Evolutionary conservation across 2,797 vertebrate species (phyloP), one percentile per base, ranked within the genome.

Genomic region (Clarias laeviceps): DNA sequence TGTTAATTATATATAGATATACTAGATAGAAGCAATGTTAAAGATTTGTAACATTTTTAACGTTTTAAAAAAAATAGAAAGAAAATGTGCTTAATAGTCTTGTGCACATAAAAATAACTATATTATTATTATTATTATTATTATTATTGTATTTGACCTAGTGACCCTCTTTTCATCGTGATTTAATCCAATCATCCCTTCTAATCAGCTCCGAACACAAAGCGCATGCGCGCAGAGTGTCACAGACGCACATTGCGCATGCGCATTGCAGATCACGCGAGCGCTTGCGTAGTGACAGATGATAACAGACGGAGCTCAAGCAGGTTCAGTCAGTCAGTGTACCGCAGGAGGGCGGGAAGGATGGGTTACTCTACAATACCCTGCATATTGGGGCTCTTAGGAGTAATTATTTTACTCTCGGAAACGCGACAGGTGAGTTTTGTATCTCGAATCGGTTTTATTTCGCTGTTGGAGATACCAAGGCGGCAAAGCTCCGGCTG

Each of bases 311-410:
- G 1, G 32, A 34, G 29, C 27, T 1, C 18, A 1, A 2, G 0
- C 1, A 0, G 3, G 4, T 1, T 80, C 18, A 0, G 20, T 54
- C 62, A 50, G 45, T 50, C 45, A 27, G 3, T 14, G 62, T 14
- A 14, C 17, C 4, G 24, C 27, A 20, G 62, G 57, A 20, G 9
- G 62, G 27, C 3, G 17, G n/a, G 2, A 20, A 66, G 27, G 2
- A 89, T 89, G 89, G 2, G 68, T 86, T 50, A 66, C 0, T 62
- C n/a, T 1, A 32, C 37, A 45, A 32, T 45, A 74, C 83, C 62
- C 54, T 54, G 4, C 66, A 0, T 79, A 59, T 70, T 85, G 18
- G 61, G 56, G 54, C 45, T 87, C 50, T 64, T 87, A 24, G 82
- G 50, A 62, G 3, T 74, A 4, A 12, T 89, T 0, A 37, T 87